Percentiles rank a stretch among this genome's conserved stretches.
phyloP scores from a whole-genome alignment of 2,888 invertebrate species.

The Hydraecia micacea region DNA sequence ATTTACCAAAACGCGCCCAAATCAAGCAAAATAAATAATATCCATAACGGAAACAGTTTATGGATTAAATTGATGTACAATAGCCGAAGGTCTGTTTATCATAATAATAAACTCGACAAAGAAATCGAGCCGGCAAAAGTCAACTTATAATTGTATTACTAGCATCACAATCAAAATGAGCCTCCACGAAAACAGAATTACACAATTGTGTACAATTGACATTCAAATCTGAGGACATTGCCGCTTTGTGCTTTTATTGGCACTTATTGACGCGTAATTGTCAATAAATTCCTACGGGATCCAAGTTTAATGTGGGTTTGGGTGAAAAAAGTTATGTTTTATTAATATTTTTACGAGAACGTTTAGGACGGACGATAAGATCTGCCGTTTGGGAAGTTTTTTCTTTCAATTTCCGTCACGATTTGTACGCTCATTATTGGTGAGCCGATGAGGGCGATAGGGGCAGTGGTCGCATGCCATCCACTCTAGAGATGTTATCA shows the following conservation, averaged over 20 bases:
- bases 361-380: conserved; percentile 89
- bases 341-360: conserved; percentile 91
- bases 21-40: conserved; percentile 68
- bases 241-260: conserved; percentile 90
- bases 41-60: conserved; percentile 81
- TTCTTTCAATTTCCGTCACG: conserved; percentile 90
- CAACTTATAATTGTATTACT: conserved; percentile 87
- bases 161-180: conserved; percentile 87
- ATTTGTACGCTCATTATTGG: conserved; percentile 90
- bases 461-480: conserved; percentile 88
- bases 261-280: conserved; percentile 90
- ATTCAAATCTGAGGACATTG: conserved; percentile 90
- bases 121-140: conserved; percentile 84
- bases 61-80: conserved; percentile 83
- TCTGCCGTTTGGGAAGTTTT: conserved; percentile 89
- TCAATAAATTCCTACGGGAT: conserved; percentile 90
- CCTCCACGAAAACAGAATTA: conserved; percentile 89
- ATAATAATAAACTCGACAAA: conserved; percentile 85
- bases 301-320: conserved; percentile 90
- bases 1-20: conserved; percentile 66
- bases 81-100: conserved; percentile 84
- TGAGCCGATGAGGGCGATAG: conserved; percentile 89
- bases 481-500: conserved; percentile 85
- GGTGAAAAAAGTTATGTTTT: conserved; percentile 90
- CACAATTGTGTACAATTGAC: conserved; percentile 90